Conservation (phyloP, 2,888 invertebrate species). For the Anoncus sp. region DNA sequence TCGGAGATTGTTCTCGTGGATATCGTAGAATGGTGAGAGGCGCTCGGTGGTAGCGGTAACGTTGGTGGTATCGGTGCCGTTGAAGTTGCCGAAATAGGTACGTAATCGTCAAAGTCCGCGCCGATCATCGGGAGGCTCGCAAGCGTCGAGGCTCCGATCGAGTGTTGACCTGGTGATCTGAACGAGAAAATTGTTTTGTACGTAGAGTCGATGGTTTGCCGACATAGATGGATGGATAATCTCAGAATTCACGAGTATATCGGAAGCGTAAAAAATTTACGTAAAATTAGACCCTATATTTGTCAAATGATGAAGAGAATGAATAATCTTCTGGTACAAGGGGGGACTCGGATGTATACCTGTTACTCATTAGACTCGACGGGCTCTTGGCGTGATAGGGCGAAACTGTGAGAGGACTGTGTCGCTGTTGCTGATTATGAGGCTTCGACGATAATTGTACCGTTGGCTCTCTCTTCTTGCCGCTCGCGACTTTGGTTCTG, state of each 20-base stretch:
- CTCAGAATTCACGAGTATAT: too few species aligned
- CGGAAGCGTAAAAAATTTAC: too few species aligned
- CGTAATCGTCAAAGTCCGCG: conserved; percentile 85
- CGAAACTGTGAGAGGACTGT: conserved; percentile 76
- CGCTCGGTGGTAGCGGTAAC: conserved; percentile 46
- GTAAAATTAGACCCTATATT: too few species aligned
- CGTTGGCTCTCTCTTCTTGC: conserved; percentile 79
- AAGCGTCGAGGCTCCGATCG: conserved; percentile 86
- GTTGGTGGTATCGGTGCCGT: conserved; percentile 60
- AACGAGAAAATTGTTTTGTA: conserved; percentile 35
- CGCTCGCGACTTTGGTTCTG: conserved; percentile 80
- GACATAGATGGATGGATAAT: too few species aligned
- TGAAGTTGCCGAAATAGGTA: conserved; percentile 69
- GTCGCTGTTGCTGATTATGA: conserved; percentile 68
- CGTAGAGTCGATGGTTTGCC: neutral
- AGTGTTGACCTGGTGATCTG: conserved; percentile 87
- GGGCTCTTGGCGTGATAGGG: conserved; percentile 79
- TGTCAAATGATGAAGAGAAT: too few species aligned
- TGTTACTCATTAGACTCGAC: conserved; percentile 69
- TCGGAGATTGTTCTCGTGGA: conserved; percentile 47
- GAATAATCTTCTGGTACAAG: neutral
- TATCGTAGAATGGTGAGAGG: conserved; percentile 55
- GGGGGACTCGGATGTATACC: conserved; percentile 61
- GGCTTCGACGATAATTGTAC: conserved; percentile 77
- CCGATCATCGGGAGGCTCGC: conserved; percentile 92